Percentiles rank a stretch among this genome's conserved stretches.
phyloP scores from a whole-genome alignment of 2,797 vertebrate genomes.

The Pipistrellus pipistrellus region DNA sequence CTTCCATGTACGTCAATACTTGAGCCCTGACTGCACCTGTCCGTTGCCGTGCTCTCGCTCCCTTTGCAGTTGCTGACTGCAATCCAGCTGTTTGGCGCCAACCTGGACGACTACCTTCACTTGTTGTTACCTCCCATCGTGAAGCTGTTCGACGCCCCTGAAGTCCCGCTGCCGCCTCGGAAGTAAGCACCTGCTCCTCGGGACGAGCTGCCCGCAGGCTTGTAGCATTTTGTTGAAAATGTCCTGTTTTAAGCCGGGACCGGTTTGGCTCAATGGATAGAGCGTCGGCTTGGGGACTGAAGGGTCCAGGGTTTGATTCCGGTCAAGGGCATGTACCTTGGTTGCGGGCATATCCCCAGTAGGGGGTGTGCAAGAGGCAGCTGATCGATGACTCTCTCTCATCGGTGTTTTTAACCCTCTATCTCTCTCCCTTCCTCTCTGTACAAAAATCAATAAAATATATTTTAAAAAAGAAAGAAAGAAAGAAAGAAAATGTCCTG shows the following conservation, averaged over 20 bases:
- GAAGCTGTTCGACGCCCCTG: constrained; percentile 97
- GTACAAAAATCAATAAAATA: too few relatives aligned
- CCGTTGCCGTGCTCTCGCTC: not conserved
- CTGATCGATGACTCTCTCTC: too few relatives aligned
- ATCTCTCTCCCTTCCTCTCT: too few relatives aligned
- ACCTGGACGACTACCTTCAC: constrained; percentile 98
- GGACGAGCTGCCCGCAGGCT: not conserved
- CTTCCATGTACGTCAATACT: rapidly evolving
- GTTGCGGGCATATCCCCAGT: too few relatives aligned
- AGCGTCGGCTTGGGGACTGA: too few relatives aligned
- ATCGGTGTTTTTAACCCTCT: too few relatives aligned
- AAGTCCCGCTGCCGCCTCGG: constrained; percentile 95
- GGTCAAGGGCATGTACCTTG: too few relatives aligned
- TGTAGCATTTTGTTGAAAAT: not conserved
- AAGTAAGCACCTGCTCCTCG: constrained; percentile 91
- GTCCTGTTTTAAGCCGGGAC: not conserved
- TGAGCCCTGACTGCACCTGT: not conserved
- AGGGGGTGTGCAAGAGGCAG: too few relatives aligned
- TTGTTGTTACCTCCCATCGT: constrained; percentile 97
- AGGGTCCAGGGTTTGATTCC: too few relatives aligned
- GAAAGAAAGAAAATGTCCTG: not conserved
- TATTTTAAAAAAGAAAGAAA: too few relatives aligned
- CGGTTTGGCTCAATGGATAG: too few relatives aligned
- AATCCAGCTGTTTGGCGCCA: constrained; percentile 98
- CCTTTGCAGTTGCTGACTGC: constrained; percentile 94